Evolutionary conservation across 2,888 invertebrate species (phyloP).

Genomic region (Helicoverpa assulta): DNA sequence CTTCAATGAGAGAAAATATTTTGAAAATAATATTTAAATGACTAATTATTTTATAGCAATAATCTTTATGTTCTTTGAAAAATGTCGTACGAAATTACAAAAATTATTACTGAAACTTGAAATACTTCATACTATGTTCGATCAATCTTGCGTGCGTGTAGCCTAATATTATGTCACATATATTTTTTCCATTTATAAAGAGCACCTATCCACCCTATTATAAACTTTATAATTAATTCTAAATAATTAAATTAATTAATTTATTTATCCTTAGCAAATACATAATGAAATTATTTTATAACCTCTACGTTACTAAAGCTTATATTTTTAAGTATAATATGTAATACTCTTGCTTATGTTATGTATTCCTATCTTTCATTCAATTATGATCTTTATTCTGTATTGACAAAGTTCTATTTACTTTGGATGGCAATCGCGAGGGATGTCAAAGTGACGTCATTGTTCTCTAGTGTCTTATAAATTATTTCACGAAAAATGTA

Average conservation of each 20-base stretch:
- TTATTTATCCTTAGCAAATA: not conserved
- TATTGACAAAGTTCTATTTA: constrained; percentile 29
- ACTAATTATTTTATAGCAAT: constrained; percentile 12
- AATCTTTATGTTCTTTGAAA: not conserved
- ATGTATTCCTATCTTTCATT: constrained; percentile 11
- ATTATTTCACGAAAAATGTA: constrained; percentile 57
- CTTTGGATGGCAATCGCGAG: constrained; percentile 50
- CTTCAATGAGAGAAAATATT: constrained; percentile 43
- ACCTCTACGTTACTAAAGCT: constrained; percentile 1
- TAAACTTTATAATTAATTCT: not conserved
- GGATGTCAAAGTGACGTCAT: constrained; percentile 41
- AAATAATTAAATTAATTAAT: not conserved
- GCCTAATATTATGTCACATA: not conserved
- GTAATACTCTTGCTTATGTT: not conserved
- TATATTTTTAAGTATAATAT: constrained; percentile 20
- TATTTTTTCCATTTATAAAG: not conserved
- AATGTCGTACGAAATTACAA: not conserved
- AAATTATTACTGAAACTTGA: no score
- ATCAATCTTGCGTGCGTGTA: not conserved
- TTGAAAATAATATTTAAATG: constrained; percentile 23
- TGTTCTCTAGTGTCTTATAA: constrained; percentile 61
- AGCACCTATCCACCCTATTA: not conserved
- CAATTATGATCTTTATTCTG: constrained; percentile 15
- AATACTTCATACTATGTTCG: no score
- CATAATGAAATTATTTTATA: not conserved